Evolutionary conservation across 2,113 vertebrate species (phyloP).

Genomic region (Tragelaphus imberbis): DNA sequence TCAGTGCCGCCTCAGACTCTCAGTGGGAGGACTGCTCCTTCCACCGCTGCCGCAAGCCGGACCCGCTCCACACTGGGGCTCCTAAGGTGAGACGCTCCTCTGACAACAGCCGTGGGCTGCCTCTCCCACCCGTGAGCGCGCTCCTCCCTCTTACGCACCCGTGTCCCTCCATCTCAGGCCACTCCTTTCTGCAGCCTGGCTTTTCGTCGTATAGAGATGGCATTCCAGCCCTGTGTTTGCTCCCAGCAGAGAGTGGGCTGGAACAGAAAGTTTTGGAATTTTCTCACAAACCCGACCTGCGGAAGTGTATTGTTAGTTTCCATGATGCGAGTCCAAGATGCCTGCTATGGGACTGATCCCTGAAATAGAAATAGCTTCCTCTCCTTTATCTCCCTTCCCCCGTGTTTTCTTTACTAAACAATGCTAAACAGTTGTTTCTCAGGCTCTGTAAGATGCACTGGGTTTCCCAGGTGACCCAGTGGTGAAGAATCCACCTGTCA

Average conservation of each 20-base stretch:
- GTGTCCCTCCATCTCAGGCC: background rate
- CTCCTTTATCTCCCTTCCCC: background rate
- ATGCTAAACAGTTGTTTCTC: background rate
- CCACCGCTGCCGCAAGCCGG: rapidly evolving
- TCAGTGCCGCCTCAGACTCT: rapidly evolving
- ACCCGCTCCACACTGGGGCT: rapidly evolving
- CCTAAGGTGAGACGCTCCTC: too few species aligned
- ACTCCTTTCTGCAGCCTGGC: background rate
- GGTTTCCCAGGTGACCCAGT: background rate
- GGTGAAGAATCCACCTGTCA: background rate
- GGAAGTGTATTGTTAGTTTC: background rate
- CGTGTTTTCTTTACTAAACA: background rate
- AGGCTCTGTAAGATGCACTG: background rate
- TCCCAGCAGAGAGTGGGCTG: background rate
- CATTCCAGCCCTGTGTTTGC: background rate
- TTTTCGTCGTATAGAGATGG: background rate
- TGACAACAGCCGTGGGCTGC: background rate
- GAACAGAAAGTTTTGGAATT: background rate
- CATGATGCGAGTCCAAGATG: background rate
- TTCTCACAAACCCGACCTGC: background rate
- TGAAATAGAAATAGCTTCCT: background rate
- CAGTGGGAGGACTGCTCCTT: background rate
- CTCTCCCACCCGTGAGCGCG: background rate
- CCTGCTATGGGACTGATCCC: background rate
- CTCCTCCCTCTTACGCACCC: background rate